phyloP scores from a whole-genome alignment of 2,888 invertebrate species.

The Cheilosia soror region DNA sequence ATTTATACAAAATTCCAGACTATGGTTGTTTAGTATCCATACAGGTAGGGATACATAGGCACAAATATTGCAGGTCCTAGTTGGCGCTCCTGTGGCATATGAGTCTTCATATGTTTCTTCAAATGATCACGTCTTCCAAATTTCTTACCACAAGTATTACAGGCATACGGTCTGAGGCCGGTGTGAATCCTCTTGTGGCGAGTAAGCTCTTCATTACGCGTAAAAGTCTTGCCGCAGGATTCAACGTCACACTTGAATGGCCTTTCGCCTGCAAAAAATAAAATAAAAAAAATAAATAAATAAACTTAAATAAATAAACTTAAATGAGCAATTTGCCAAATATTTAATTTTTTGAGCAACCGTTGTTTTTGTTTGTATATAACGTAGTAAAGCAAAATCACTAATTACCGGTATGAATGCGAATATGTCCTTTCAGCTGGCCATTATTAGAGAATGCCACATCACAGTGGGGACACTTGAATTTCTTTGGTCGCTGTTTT shows the following conservation, averaged over 20 bases:
- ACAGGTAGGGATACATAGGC: slow-evolving; percentile 86
- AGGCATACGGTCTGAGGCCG: slow-evolving; percentile 93
- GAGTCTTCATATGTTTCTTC: slow-evolving; percentile 96
- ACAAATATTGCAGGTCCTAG: slow-evolving; percentile 87
- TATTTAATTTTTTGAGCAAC: no score
- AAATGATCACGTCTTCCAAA: slow-evolving; percentile 97
- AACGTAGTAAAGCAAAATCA: slow-evolving; percentile 34
- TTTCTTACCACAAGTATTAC: slow-evolving; percentile 94
- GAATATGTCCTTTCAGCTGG: slow-evolving; percentile 94
- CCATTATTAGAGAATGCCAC: slow-evolving; percentile 97
- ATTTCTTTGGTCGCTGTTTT: slow-evolving; percentile 94
- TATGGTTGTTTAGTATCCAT: slow-evolving; percentile 84
- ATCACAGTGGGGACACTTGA: slow-evolving; percentile 94
- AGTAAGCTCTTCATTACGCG: slow-evolving; percentile 95
- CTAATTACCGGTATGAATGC: slow-evolving; percentile 93
- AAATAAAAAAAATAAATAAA: slow-evolving; percentile 22
- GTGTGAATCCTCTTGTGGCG: slow-evolving; percentile 96
- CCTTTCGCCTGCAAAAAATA: slow-evolving; percentile 87
- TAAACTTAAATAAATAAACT: slow-evolving; percentile 41
- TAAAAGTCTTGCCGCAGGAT: slow-evolving; percentile 94
- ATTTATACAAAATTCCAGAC: slow-evolving; percentile 45
- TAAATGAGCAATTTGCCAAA: neutral
- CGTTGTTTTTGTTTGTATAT: slow-evolving; percentile 46
- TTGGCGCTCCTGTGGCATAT: slow-evolving; percentile 87
- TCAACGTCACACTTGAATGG: slow-evolving; percentile 94